phyloP scores from a whole-genome alignment of 2,888 invertebrate species.

The Dasypogon diadema region DNA sequence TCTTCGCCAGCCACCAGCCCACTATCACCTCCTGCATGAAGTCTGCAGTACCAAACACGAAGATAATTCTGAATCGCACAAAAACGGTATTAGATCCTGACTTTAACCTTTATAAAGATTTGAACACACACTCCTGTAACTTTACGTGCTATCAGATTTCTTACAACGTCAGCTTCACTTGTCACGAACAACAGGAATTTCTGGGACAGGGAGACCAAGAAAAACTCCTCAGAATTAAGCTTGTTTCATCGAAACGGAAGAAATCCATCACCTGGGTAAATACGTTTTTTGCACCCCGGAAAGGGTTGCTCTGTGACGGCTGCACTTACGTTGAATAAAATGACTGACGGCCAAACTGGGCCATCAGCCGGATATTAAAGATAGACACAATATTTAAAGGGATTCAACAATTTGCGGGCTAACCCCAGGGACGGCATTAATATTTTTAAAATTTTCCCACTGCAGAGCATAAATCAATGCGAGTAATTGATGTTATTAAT shows the following conservation, averaged over 20 bases:
- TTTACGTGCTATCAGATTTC: constrained; percentile 37
- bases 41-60: constrained; percentile 39
- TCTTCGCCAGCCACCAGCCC: not conserved
- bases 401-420: not conserved
- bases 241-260: constrained; percentile 54
- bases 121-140: constrained; percentile 14
- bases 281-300: constrained; percentile 19
- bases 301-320: constrained; percentile 26
- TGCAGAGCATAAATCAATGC: not conserved
- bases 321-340: constrained; percentile 3
- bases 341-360: not conserved
- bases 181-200: constrained; percentile 34
- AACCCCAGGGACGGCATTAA: not conserved
- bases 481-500: not conserved
- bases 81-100: constrained; percentile 50
- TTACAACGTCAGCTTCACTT: constrained; percentile 40
- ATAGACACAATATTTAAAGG: constrained; percentile 17
- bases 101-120: constrained; percentile 49
- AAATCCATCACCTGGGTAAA: constrained; percentile 54
- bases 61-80: constrained; percentile 50
- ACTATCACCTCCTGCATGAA: not conserved
- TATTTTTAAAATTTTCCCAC: not conserved
- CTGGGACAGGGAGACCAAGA: not conserved
- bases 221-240: constrained; percentile 39
- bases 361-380: constrained; percentile 43